Conservation (phyloP, 2,888 invertebrate genomes). For the Aproaerema taeniolella region DNA sequence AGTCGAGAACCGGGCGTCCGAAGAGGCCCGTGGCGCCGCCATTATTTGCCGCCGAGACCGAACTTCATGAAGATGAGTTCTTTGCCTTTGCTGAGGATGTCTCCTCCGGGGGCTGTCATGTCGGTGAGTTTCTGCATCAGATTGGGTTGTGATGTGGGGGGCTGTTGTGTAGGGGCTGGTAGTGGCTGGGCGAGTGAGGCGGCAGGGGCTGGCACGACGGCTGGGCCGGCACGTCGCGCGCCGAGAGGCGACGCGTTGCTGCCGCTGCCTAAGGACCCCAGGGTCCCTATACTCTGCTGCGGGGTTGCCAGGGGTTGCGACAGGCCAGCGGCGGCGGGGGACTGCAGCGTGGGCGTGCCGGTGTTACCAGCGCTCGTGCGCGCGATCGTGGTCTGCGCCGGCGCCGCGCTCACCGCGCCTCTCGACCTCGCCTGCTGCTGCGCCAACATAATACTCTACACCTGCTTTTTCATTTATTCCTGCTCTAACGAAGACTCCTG, state of each 20-base stretch:
- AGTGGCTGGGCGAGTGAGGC: constrained; percentile 47
- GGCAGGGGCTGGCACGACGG: constrained; percentile 67
- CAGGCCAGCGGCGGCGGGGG: constrained; percentile 33
- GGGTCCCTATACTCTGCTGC: too few relatives aligned
- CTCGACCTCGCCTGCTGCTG: constrained; percentile 67
- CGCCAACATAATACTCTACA: constrained; percentile 8
- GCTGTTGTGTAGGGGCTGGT: constrained; percentile 45
- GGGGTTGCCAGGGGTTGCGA: constrained; percentile 26
- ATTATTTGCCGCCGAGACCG: constrained; percentile 88
- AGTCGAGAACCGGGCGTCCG: constrained; percentile 40
- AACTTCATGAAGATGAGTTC: constrained; percentile 97
- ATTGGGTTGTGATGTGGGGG: constrained; percentile 79
- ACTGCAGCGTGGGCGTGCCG: constrained; percentile 60
- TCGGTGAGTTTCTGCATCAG: constrained; percentile 94
- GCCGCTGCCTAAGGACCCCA: constrained; percentile 17
- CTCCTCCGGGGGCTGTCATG: constrained; percentile 92
- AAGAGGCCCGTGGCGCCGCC: constrained; percentile 51
- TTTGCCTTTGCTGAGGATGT: constrained; percentile 94
- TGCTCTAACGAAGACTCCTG: constrained; percentile 1
- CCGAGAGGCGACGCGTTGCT: constrained; percentile 46
- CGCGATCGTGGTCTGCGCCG: constrained; percentile 71
- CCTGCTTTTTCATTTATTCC: too few relatives aligned
- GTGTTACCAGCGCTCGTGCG: constrained; percentile 80
- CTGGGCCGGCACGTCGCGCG: constrained; percentile 66
- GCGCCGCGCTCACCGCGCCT: constrained; percentile 67